Base-by-base conservation (phyloP, 2,797 vertebrate genomes). In the Denticeps clupeoides region DNA sequence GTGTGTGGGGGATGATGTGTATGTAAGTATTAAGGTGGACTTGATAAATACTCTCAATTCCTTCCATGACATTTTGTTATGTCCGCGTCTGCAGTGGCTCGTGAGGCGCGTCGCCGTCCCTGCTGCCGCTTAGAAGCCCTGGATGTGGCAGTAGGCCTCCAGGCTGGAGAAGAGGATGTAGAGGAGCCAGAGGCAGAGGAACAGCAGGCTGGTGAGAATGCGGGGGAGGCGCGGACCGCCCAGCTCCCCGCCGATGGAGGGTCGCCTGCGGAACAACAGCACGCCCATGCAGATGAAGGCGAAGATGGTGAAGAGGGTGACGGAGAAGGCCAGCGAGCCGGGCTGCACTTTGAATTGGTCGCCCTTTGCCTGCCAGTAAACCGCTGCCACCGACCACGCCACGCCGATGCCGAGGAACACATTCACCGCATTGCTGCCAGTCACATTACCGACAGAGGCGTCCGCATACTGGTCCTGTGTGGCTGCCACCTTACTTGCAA, bases 281-380 rank as follows among this genome's bases (percentile, higher is more conserved):
- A 92, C 76, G 1, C 79, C 81, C 71, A 96, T 81, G 46, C 49
- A 68, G 49, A 92, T 66, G 60, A 96, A 87, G 67, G 90, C 92
- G 56, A 91, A 92, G 77, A 93, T 89, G 60, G 91, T 93, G 79
- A 93, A 96, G 51, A 96, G 89, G 1, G 92, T 96, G 75, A 96
- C 91, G 0, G 91, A 93, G 75, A 96, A 96, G 62, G 92, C 92
- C 78, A 94, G 69, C 0, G 86, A 87, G 43, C 92, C 92, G 0
- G 89, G 82, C 0, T 91, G 77, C 72, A 96, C 92, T 9, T 63
- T 60, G 68, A 96, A 96, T 15, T 70, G 66, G 47, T 82, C 66
- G 32, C 89, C 90, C 67, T 90, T 82, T 41, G 79, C 66, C 5
- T 87, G 70, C 90, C 90, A 93, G 61, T 93, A 93, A 18, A 93